Evolutionary conservation across 2,888 invertebrate species (phyloP), one percentile per base, ranked within the genome.

Genomic region (Catocala fraxini): DNA sequence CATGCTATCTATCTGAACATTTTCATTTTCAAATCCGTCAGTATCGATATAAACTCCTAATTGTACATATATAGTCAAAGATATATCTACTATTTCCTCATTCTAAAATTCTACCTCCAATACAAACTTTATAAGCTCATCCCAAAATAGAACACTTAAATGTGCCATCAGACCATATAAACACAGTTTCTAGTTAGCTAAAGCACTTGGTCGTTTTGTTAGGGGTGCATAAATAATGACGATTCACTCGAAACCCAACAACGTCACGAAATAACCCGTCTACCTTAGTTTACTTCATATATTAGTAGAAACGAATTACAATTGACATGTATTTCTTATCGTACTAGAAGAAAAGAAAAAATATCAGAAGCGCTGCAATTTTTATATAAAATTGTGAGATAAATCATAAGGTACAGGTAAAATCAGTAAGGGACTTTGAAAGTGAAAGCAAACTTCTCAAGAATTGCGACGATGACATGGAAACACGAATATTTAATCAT

Each of bases 141-240:
- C 54, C 47, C 13, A 47, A 39, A 47, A 42, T 10, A 42, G 34
- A 41, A 41, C 15, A 41, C 10, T 48, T 58, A 25, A 46, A 58
- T 25, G 39, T 55, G 55, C 55, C 47, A 55, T 47, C 55, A 6
- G 6, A 39, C 7, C 55, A 55, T 45, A 55, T 41, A 55, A 55
- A 55, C 35, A 54, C 55, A 55, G 39, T 55, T 55, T 55, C 15
- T 55, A 52, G 46, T 52, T 52, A 58, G 12, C 39, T 33, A 33
- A 42, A 56, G 47, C 41, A 6, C 39, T 47, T 34, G 11, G 13
- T 45, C 51, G 45, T 45, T 51, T 45, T 35, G n/a, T 33, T 12
- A 45, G 53, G 59, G 59, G 59, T 59, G 59, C 47, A 59, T 59
- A 48, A 46, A 41, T 59, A 59, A 59, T 59, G 53, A 53, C 41